Percentiles rank a stretch among this genome's conserved stretches.
phyloP scores from a whole-genome alignment of 2,888 invertebrate species.

The Ferrisia virgata region DNA sequence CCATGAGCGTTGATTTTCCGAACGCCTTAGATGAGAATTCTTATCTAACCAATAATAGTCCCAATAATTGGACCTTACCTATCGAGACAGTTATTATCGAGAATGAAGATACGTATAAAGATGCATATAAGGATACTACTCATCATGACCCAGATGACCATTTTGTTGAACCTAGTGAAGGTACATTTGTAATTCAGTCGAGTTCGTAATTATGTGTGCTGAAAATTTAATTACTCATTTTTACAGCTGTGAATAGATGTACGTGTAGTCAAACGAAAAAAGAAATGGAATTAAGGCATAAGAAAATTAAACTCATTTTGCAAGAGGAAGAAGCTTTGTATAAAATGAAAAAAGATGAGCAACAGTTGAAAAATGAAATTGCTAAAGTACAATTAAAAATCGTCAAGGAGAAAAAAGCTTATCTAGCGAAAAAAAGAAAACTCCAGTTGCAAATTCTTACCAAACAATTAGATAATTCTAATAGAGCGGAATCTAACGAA shows the following conservation, averaged over 20 bases:
- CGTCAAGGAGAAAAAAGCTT: conserved; percentile 34
- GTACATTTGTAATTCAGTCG: background rate
- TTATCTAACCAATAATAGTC: conserved; percentile 1
- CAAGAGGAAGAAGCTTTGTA: conserved; percentile 38
- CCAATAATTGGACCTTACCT: conserved; percentile 30
- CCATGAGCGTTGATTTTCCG: conserved; percentile 31
- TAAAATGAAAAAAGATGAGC: conserved; percentile 42
- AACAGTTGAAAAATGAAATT: conserved; percentile 37
- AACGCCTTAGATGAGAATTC: background rate
- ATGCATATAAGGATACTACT: background rate
- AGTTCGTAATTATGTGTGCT: background rate
- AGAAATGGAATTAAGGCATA: conserved; percentile 39
- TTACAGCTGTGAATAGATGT: conserved; percentile 12
- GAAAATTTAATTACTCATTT: background rate
- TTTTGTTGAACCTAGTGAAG: conserved; percentile 2
- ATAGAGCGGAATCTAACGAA: background rate
- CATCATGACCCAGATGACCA: conserved; percentile 18
- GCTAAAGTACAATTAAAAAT: conserved; percentile 37
- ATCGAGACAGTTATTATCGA: conserved; percentile 41
- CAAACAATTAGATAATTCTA: conserved; percentile 21
- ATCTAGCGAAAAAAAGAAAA: conserved; percentile 38
- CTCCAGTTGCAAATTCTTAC: conserved; percentile 35
- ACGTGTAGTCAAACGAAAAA: conserved; percentile 36
- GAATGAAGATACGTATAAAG: conserved; percentile 32
- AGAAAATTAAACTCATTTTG: conserved; percentile 34